Base-by-base conservation (phyloP, 2,113 vertebrate genomes). In the Dicrurus megarhynchus region DNA sequence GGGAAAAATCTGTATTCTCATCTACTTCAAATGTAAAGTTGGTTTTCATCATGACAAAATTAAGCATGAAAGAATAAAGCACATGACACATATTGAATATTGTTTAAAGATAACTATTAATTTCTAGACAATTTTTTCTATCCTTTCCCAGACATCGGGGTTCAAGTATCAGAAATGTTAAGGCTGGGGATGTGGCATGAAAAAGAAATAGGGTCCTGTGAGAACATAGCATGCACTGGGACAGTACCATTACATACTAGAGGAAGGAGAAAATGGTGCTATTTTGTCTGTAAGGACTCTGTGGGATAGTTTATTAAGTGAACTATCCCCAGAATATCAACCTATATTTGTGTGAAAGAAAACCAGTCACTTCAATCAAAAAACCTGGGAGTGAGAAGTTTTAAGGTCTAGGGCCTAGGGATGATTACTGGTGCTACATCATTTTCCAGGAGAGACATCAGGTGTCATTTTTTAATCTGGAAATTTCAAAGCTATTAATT, bases 141-240 rank as follows among this genome's bases (percentile, higher is more conserved):
- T 22, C 3, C 4, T 89, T 3, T 16, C 11, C 6, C 8, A 52
- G 11, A 1, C 23, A 14, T 10, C 13, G 19, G 8, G 6, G 8
- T 44, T 87, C n/a, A 77, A 77, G 8, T 61, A 11, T 16, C 19
- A 70, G 32, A 84, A 82, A 47, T 17, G 4, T 59, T 20, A 37
- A 12, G 22, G 7, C 10, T 60, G 21, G 63, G 23, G 24, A 69
- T 1, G 3, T 13, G 6, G 3, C 24, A 69, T 16, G 49, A 69
- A 47, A 32, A 42, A 49, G 27, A 37, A 44, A 49, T 1, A 56
- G 2, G 10, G 6, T n/a, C 55, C 1, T 82, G 7, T 68, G 30
- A 60, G 14, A 46, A 5, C 11, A 69, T 5, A 56, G 13, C 5
- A 60, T 0, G 1, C 32, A 26, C 10, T 74, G 15, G 2, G 22